Percentiles rank a stretch among this genome's conserved stretches.
phyloP scores from a whole-genome alignment of 2,888 invertebrate genomes.

The Synanthedon formicaeformis region DNA sequence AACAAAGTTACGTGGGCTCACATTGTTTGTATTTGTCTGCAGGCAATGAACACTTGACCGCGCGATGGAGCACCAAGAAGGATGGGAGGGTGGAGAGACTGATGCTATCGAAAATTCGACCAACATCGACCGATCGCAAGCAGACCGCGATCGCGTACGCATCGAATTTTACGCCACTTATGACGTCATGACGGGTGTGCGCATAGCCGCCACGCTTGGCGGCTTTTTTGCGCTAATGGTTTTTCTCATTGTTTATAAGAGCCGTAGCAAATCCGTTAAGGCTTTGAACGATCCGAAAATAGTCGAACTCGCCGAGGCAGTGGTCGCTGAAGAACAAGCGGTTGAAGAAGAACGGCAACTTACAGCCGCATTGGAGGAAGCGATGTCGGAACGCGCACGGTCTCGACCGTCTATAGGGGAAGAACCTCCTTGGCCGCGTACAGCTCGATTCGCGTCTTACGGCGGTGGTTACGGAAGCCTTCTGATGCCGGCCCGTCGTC shows the following conservation, averaged over 20 bases:
- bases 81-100: conserved; percentile 46
- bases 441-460: conserved; percentile 56
- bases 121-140: conserved; percentile 45
- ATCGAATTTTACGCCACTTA: conserved; percentile 90
- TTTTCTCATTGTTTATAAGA: conserved; percentile 90
- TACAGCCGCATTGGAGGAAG: conserved; percentile 79
- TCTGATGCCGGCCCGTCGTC: conserved; percentile 76
- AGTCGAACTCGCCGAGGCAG: conserved; percentile 83
- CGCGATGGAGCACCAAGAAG: conserved; percentile 59
- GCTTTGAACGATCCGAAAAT: conserved; percentile 83
- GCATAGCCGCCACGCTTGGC: conserved; percentile 91
- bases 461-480: conserved; percentile 79
- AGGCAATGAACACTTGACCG: conserved; percentile 65
- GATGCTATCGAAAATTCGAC: conserved; percentile 48
- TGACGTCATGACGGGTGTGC: conserved; percentile 93
- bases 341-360: conserved; percentile 80
- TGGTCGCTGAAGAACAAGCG: conserved; percentile 75
- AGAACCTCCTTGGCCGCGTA: conserved; percentile 68
- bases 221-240: conserved; percentile 94
- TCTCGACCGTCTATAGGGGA: conserved; percentile 75
- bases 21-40: conserved; percentile 8
- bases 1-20: no score
- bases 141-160: conserved; percentile 77
- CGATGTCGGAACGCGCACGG: conserved; percentile 57
- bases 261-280: conserved; percentile 81